Conservation (phyloP, 1,140 invertebrate species). For the Halotydeus destructor region DNA sequence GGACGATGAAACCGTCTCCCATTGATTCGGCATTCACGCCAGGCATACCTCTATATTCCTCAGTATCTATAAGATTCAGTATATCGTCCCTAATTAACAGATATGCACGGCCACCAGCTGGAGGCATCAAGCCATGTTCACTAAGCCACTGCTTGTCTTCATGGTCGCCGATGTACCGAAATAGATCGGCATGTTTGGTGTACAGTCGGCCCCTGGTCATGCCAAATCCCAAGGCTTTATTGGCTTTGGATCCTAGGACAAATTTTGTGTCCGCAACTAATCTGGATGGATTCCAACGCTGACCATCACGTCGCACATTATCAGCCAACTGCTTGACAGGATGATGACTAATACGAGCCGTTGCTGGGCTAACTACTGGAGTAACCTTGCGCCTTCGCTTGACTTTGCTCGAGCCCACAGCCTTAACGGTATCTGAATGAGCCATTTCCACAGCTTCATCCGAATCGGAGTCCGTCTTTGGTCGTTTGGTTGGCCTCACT, state of each 20-base stretch:
- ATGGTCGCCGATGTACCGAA: conserved; percentile 50
- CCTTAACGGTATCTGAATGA: conserved; percentile 4
- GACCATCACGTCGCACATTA: conserved; percentile 28
- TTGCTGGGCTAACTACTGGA: no score
- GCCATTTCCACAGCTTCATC: not conserved
- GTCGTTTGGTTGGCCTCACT: not conserved
- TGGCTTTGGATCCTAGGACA: conserved; percentile 46
- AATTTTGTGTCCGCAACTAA: conserved; percentile 44
- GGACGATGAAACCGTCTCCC: conserved; percentile 41
- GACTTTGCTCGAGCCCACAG: conserved; percentile 1
- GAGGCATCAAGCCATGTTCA: conserved; percentile 47
- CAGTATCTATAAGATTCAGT: conserved; percentile 41
- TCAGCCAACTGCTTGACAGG: no score
- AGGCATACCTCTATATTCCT: conserved; percentile 45
- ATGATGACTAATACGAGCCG: no score
- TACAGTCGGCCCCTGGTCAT: conserved; percentile 48
- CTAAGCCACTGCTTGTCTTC: conserved; percentile 62
- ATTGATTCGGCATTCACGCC: conserved; percentile 39
- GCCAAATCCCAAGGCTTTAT: conserved; percentile 48
- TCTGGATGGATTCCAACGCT: conserved; percentile 50
- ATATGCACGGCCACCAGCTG: conserved; percentile 52
- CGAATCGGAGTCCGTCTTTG: not conserved
- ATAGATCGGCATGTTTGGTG: conserved; percentile 50
- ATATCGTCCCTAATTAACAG: conserved; percentile 60
- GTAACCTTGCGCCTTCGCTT: not conserved